Evolutionary conservation across 1,140 invertebrate genomes (phyloP).

Genomic region (Drosophila parvula): DNA sequence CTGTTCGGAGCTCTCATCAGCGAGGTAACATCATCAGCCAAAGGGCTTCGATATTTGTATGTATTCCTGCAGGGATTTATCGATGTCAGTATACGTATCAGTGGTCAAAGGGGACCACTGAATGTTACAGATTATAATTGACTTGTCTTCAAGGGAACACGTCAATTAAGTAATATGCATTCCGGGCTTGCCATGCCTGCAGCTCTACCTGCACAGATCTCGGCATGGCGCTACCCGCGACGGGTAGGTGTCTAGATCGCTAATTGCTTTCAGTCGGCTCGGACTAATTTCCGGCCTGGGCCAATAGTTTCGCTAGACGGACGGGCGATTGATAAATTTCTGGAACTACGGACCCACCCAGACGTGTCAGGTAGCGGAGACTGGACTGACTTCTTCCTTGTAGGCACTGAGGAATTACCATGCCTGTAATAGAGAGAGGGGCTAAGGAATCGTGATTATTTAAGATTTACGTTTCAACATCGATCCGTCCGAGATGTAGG

Average conservation of each 20-base stretch:
- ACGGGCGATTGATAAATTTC: conserved; percentile 64
- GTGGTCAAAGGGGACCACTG: neutral
- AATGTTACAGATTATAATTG: conserved; percentile 2
- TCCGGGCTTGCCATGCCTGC: neutral
- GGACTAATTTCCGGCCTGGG: conserved; percentile 61
- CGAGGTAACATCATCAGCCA: conserved; percentile 1
- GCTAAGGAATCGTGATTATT: neutral
- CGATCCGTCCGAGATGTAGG: no score
- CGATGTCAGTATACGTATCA: neutral
- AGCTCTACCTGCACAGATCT: neutral
- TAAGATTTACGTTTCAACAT: no score
- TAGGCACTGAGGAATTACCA: conserved; percentile 21
- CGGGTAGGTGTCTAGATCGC: conserved; percentile 58
- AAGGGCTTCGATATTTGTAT: conserved; percentile 16
- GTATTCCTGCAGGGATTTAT: conserved; percentile 12
- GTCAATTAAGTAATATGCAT: conserved; percentile 10
- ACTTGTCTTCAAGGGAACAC: conserved; percentile 5
- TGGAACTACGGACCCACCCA: conserved; percentile 54
- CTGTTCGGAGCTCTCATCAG: conserved; percentile 13
- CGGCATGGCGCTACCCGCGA: conserved; percentile 11
- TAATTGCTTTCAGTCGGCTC: conserved; percentile 77
- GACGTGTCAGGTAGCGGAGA: conserved; percentile 42
- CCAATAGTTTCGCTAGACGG: conserved; percentile 19
- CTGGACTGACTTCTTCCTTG: conserved; percentile 28
- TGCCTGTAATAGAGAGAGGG: neutral